Base-by-base conservation (phyloP, 1,140 invertebrate species). In the Drosophila watanabei region DNA sequence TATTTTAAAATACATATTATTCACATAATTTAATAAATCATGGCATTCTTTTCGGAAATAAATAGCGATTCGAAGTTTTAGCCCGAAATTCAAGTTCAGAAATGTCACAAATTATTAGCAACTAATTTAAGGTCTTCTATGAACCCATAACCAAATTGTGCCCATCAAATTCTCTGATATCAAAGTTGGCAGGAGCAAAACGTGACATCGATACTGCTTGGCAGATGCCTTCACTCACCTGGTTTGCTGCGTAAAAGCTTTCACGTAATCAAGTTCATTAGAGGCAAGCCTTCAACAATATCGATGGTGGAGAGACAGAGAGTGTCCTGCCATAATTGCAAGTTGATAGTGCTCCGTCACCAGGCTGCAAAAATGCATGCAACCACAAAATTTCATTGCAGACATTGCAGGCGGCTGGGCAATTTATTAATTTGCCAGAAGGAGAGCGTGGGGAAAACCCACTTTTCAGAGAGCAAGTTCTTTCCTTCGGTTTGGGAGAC, bases 361-460 rank as follows among this genome's bases (percentile, higher is more conserved):
- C 48, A 20, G 37, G 30, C 20, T 32, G 58, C 58, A 76, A 49
- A 84, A 72, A 64, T 64, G 75, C 56, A 78, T 64, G 45, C 75
- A 51, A 68, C 82, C 83, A 48, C 79, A 32, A 71, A 82, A 87
- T 87, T 87, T 65, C 66, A 87, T 87, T 69, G 75, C 79, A 56
- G 66, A 24, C 79, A 61, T 79, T n/a, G n/a, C 62, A 61, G 60
- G 48, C n/a, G 82, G 51, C 46, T 51, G 71, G 63, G 76, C 71
- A 80, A 63, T 88, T 80, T 87, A 77, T 83, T 77, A 88, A 88
- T 87, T 88, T 88, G 30, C 72, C 45, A 51, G 18, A 63, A 45
- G 33, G 49, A 37, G 24, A 24, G 24, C 24, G 24, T 24, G 24
- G 24, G 24, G 24, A 24, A 24, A 24, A 24, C 24, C 24, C 24